Evolutionary conservation across 2,888 invertebrate species (phyloP).

Genomic region (Lissocephala sabroskyi): DNA sequence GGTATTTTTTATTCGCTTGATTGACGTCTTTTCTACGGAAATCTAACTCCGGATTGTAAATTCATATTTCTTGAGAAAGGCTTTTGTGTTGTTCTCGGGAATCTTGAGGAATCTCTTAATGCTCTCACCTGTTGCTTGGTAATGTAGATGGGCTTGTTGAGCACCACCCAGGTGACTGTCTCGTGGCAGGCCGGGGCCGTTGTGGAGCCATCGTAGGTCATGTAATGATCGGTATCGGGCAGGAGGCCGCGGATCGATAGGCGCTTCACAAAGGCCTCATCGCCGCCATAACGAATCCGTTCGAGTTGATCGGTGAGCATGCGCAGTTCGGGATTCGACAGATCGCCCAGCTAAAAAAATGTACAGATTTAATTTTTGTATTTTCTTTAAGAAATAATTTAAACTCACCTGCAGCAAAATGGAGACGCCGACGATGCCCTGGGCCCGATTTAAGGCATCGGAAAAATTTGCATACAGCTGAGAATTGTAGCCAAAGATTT

Average conservation of each 20-base stretch:
- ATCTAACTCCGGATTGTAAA: too few species aligned
- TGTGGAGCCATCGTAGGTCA: conserved; percentile 98
- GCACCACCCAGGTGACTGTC: conserved; percentile 98
- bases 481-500: conserved; percentile 98
- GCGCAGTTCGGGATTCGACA: conserved; percentile 92
- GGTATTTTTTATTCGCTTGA: too few species aligned
- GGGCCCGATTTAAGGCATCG: conserved; percentile 93
- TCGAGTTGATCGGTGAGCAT: conserved; percentile 93
- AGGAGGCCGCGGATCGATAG: conserved; percentile 90
- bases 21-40: too few species aligned
- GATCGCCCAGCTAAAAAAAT: conserved; percentile 85
- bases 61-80: too few species aligned
- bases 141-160: conserved; percentile 98
- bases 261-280: conserved; percentile 87
- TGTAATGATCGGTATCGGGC: conserved; percentile 95
- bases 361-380: neutral
- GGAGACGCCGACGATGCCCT: conserved; percentile 96
- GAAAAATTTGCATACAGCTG: conserved; percentile 97
- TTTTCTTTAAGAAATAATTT: too few species aligned
- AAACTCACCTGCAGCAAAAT: conserved; percentile 91
- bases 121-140: conserved; percentile 98
- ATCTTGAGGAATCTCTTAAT: too few species aligned
- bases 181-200: conserved; percentile 98
- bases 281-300: conserved; percentile 92
- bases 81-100: too few species aligned